Percentiles rank a stretch among this genome's conserved stretches.
These are phyloP conservation scores for Platypus cylindrus DNA, from an alignment of 2,888 invertebrate genomes.

Conservation along the genomic window DNA sequence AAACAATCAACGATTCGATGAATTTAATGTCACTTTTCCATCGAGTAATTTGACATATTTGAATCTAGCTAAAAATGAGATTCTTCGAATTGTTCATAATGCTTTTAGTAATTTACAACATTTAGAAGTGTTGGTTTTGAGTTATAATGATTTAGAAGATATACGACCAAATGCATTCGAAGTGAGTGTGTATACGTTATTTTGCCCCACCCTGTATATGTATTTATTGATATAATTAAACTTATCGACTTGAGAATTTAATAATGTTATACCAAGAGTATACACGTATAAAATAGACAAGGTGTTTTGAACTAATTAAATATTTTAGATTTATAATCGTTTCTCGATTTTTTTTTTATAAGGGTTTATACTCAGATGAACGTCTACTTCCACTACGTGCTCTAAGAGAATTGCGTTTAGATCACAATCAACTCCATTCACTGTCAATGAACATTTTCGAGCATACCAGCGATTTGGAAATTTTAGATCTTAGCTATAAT, in stretches of 20 bases:
- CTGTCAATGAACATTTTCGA: conserved; percentile 63
- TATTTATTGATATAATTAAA: no score
- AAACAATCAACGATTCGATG: conserved; percentile 17
- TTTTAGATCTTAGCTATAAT: conserved; percentile 61
- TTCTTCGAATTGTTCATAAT: conserved; percentile 45
- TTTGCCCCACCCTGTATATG: no score
- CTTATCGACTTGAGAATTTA: no score
- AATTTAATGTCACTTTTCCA: conserved; percentile 35
- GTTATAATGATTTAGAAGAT: conserved; percentile 51
- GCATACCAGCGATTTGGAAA: conserved; percentile 51
- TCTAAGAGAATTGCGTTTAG: conserved; percentile 49
- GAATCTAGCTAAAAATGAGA: conserved; percentile 49
- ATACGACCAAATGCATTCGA: conserved; percentile 54
- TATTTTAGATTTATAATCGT: no score
- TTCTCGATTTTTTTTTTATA: conserved; percentile 25
- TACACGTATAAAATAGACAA: no score
- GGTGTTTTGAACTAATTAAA: no score
- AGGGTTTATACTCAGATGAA: conserved; percentile 47
- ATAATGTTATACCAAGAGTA: no score
- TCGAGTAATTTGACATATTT: conserved; percentile 40
- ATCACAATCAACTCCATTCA: conserved; percentile 56
- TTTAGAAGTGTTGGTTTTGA: conserved; percentile 53
- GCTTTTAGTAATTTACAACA: conserved; percentile 52
- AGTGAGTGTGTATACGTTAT: conserved; percentile 42
- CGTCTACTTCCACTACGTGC: conserved; percentile 46